These are phyloP conservation scores for Sphaerophoria rueppellii DNA, from an alignment of 2,888 invertebrate genomes.

Conservation along the genomic window DNA sequence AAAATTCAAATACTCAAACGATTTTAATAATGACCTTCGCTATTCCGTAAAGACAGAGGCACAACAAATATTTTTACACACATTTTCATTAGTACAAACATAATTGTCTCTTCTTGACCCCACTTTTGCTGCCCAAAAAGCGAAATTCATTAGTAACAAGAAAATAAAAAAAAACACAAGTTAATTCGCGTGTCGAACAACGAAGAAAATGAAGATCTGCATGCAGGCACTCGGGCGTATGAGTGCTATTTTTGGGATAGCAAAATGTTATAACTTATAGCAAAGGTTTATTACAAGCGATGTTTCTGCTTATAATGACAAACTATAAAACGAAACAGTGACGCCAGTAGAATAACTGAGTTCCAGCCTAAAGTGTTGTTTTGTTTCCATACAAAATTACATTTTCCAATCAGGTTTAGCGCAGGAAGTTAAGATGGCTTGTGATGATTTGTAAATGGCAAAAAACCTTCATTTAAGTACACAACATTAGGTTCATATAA, in stretches of 20 bases:
- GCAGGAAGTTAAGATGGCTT: slow-evolving; percentile 61
- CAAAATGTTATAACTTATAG: background rate
- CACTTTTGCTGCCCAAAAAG: slow-evolving; percentile 16
- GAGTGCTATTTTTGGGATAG: slow-evolving; percentile 18
- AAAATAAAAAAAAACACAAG: slow-evolving; percentile 19
- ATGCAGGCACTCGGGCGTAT: slow-evolving; percentile 52
- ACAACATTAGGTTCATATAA: slow-evolving; percentile 22
- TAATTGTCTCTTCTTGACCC: slow-evolving; percentile 31
- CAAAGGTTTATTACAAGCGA: slow-evolving; percentile 11
- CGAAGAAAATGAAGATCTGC: background rate
- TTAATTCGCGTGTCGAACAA: slow-evolving; percentile 44
- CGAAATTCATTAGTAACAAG: slow-evolving; percentile 22
- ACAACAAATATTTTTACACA: slow-evolving; percentile 34
- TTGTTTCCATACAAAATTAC: slow-evolving; percentile 51
- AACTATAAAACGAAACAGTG: slow-evolving; percentile 14
- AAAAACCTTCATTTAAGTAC: slow-evolving; percentile 52
- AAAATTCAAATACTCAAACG: slow-evolving; percentile 51
- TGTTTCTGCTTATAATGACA: slow-evolving; percentile 30
- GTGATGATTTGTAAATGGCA: slow-evolving; percentile 60
- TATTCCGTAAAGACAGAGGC: slow-evolving; percentile 33
- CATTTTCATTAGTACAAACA: slow-evolving; percentile 13
- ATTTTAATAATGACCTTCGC: slow-evolving; percentile 51
- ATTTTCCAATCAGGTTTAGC: slow-evolving; percentile 61
- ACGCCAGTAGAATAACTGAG: slow-evolving; percentile 8
- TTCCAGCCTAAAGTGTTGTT: background rate